A percentile compares a stretch with the other conserved stretches of the same genome.
These are phyloP conservation scores for Diplazon laetatorius DNA, from an alignment of 2,888 invertebrate species.

Conservation along the genomic window DNA sequence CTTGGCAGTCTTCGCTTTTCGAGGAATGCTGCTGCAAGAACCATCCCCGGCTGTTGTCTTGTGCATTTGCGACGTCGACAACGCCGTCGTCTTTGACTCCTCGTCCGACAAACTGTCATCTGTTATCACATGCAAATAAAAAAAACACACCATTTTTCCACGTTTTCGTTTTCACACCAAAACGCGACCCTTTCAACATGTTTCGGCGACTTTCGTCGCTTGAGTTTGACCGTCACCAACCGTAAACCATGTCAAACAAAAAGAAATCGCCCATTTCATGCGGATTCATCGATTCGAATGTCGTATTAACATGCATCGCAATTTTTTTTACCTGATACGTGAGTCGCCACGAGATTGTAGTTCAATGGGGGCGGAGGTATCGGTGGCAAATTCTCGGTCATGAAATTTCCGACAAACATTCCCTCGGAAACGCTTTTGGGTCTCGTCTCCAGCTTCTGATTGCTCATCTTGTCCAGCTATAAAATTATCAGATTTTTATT, in stretches of 20 bases:
- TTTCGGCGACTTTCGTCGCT: not conserved
- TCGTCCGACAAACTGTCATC: constrained; percentile 84
- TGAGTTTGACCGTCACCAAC: constrained; percentile 22
- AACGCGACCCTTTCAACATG: constrained; percentile 8
- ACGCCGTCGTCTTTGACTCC: constrained; percentile 82
- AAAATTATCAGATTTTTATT: constrained; percentile 59
- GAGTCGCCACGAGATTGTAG: constrained; percentile 81
- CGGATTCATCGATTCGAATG: not conserved
- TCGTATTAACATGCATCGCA: not conserved
- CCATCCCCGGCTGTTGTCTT: constrained; percentile 78
- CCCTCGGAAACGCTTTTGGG: constrained; percentile 80
- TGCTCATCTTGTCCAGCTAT: constrained; percentile 77
- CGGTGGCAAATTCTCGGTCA: constrained; percentile 85
- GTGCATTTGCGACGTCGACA: constrained; percentile 80
- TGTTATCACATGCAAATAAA: constrained; percentile 67
- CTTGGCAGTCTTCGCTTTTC: constrained; percentile 84
- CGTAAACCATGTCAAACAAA: too few species aligned
- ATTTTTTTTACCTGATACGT: constrained; percentile 74
- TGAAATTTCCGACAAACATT: constrained; percentile 77
- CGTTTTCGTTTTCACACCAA: constrained; percentile 17
- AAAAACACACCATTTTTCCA: constrained; percentile 5
- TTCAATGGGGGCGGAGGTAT: constrained; percentile 87
- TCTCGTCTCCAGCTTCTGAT: constrained; percentile 75
- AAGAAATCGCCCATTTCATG: constrained; percentile 17
- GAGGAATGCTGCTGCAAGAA: constrained; percentile 82